phyloP scores from a whole-genome alignment of 2,888 invertebrate genomes.

The Protodeltote pygarga region DNA sequence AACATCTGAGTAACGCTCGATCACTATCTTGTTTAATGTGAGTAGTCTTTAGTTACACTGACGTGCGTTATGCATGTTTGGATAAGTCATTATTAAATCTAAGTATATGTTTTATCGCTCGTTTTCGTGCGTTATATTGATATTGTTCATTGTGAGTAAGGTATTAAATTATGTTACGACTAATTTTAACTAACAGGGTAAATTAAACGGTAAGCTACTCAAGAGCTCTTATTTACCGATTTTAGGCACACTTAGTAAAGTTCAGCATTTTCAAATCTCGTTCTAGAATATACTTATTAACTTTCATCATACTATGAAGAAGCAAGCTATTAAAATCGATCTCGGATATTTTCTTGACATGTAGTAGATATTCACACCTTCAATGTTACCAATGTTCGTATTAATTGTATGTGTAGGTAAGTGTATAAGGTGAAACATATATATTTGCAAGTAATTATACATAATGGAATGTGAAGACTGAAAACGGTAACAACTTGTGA shows the following conservation, averaged over 20 bases:
- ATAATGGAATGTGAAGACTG: slow-evolving; percentile 77
- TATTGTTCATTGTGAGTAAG: slow-evolving; percentile 72
- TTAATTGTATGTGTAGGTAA: slow-evolving; percentile 44
- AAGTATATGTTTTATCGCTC: slow-evolving; percentile 64
- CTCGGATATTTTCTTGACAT: slow-evolving; percentile 16
- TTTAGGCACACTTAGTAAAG: slow-evolving; percentile 42
- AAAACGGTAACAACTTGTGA: slow-evolving; percentile 83
- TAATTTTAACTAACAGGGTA: slow-evolving; percentile 83
- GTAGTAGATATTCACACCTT: slow-evolving; percentile 24
- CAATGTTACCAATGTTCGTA: slow-evolving; percentile 40
- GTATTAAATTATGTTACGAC: slow-evolving; percentile 65
- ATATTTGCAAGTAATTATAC: slow-evolving; percentile 38
- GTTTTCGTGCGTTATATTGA: slow-evolving; percentile 72
- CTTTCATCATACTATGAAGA: slow-evolving; percentile 26
- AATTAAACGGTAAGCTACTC: slow-evolving; percentile 61
- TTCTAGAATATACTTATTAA: slow-evolving; percentile 26
- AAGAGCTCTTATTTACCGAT: slow-evolving; percentile 55
- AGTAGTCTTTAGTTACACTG: slow-evolving; percentile 61
- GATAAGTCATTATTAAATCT: slow-evolving; percentile 51
- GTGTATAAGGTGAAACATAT: slow-evolving; percentile 34
- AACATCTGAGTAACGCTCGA: slow-evolving; percentile 11
- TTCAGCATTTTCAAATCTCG: slow-evolving; percentile 21
- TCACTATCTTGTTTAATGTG: slow-evolving; percentile 41
- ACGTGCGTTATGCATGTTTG: slow-evolving; percentile 61
- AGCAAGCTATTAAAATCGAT: slow-evolving; percentile 18